phyloP scores from a whole-genome alignment of 2,888 invertebrate genomes.

The Heliconius ismenius region DNA sequence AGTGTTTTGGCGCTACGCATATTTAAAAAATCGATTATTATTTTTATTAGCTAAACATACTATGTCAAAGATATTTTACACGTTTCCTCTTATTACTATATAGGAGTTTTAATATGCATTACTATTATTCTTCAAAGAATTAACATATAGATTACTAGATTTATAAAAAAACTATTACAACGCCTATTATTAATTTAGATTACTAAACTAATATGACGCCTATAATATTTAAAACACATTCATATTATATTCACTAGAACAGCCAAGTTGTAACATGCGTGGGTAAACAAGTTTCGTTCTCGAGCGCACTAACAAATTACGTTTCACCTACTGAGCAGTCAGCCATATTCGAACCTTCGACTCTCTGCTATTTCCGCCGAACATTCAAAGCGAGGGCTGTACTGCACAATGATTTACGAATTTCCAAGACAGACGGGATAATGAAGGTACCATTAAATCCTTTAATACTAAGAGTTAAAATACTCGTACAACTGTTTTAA shows the following conservation, averaged over 20 bases:
- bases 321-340: slow-evolving; percentile 55
- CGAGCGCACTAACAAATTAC: slow-evolving; percentile 70
- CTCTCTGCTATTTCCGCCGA: slow-evolving; percentile 18
- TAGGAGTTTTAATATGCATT: too few species aligned
- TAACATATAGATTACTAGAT: background rate
- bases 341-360: slow-evolving; percentile 38
- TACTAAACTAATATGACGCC: background rate
- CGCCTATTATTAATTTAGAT: background rate
- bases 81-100: too few species aligned
- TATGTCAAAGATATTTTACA: background rate
- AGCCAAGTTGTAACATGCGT: slow-evolving; percentile 52
- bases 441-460: slow-evolving; percentile 17
- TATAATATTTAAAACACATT: slow-evolving; percentile 15
- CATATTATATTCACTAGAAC: slow-evolving; percentile 26
- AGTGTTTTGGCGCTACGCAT: background rate
- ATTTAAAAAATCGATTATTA: background rate
- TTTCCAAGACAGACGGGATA: slow-evolving; percentile 37
- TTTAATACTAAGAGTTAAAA: slow-evolving; percentile 9
- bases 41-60: background rate
- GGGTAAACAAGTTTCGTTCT: slow-evolving; percentile 66
- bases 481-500: slow-evolving; percentile 6
- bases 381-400: slow-evolving; percentile 38
- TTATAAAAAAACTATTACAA: background rate
- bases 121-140: background rate
- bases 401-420: slow-evolving; percentile 44